Percentiles rank a stretch among this genome's conserved stretches.
These are phyloP conservation scores for Stenodema calcarata DNA, from an alignment of 2,888 invertebrate genomes.

Conservation along the genomic window DNA sequence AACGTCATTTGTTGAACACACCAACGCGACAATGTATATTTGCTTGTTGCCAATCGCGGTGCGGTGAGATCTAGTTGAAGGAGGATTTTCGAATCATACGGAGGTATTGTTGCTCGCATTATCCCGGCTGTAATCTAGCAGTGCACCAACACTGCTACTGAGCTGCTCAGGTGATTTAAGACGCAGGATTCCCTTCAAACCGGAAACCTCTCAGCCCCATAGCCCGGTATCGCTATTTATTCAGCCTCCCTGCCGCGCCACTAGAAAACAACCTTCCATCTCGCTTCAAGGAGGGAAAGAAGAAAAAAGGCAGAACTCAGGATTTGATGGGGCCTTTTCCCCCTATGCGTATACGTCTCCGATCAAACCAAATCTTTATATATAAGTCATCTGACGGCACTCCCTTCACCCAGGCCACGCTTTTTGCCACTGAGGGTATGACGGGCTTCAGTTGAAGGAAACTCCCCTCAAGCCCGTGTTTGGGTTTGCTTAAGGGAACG, in stretches of 20 bases:
- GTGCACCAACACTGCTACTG: neutral
- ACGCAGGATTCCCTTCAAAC: neutral
- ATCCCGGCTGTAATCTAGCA: neutral
- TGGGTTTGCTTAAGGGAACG: conserved; percentile 32
- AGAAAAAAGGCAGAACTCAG: neutral
- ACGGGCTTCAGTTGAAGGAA: neutral
- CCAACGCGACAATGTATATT: too few relatives aligned
- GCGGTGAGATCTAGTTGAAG: too few relatives aligned
- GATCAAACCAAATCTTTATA: conserved; percentile 35
- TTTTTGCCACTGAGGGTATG: neutral
- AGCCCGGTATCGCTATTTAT: neutral
- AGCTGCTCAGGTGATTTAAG: neutral
- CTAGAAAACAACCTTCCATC: neutral
- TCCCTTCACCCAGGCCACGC: neutral
- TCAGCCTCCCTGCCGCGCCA: neutral
- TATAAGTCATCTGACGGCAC: conserved; percentile 22
- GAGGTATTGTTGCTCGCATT: too few relatives aligned
- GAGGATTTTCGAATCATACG: too few relatives aligned
- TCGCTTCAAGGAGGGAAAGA: neutral
- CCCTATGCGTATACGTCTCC: neutral
- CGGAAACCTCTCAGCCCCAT: neutral
- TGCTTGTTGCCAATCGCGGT: too few relatives aligned
- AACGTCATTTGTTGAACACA: too few relatives aligned
- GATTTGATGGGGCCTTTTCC: neutral
- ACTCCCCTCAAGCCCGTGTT: neutral